Evolutionary conservation across 1,140 invertebrate genomes (phyloP).

Genomic region (Drosophila pachea): DNA sequence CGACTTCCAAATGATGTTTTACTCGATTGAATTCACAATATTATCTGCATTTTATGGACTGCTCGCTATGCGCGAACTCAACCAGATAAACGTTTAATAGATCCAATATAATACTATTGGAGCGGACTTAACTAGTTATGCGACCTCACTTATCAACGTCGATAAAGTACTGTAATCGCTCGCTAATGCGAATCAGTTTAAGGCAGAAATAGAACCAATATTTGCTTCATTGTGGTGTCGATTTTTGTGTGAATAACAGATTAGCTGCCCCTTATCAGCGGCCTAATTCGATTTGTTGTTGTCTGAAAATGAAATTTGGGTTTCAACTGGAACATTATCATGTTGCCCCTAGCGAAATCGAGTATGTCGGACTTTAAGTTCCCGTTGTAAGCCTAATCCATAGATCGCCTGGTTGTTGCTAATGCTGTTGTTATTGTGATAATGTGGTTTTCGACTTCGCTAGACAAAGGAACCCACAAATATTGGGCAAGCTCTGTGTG

Average conservation of each 20-base stretch:
- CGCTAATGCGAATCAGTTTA: too few species aligned
- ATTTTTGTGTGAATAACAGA: neutral
- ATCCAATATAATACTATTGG: too few species aligned
- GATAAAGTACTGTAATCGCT: too few species aligned
- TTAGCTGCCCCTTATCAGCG: conserved; percentile 13
- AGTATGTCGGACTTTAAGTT: too few species aligned
- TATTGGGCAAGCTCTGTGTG: neutral
- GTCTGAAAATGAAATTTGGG: conserved; percentile 37
- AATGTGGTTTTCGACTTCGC: conserved; percentile 10
- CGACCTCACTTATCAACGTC: too few species aligned
- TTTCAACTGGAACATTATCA: conserved; percentile 3
- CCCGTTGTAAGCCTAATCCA: conserved; percentile 13
- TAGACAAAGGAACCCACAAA: conserved; percentile 7
- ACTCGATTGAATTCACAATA: neutral
- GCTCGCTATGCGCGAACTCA: too few species aligned
- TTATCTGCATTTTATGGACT: too few species aligned
- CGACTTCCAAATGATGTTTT: conserved; percentile 3
- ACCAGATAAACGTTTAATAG: too few species aligned
- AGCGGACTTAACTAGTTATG: too few species aligned
- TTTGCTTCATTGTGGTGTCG: neutral
- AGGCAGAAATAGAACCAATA: too few species aligned
- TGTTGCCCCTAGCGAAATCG: conserved; percentile 32
- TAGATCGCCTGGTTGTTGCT: neutral
- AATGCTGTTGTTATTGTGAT: conserved; percentile 6
- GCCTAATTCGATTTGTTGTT: conserved; percentile 4